Evolutionary conservation across 2,113 vertebrate genomes (phyloP), one percentile per base, ranked within the genome.

Genomic region (Eulemur macaco): DNA sequence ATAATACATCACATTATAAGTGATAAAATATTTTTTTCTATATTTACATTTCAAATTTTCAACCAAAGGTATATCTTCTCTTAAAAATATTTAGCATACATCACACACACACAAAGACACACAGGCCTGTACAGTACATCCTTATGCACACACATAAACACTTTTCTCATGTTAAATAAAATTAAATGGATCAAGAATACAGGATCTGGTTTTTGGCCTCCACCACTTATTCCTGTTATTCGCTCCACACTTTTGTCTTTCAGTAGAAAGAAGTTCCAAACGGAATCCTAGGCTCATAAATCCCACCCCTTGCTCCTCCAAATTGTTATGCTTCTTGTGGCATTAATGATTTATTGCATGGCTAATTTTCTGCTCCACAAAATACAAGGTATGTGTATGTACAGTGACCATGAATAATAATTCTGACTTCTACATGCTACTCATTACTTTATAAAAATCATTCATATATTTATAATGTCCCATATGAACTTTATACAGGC

Each of bases 1-100:
- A n/a, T 56, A n/a, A 14, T 27, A 20, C 29, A 54, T 63, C 68
- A 76, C 15, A 68, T 11, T 45, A 1, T 6, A 81, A 78, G 20
- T 50, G 18, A 89, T 18, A 74, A 78, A 60, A 54, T n/a, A 25
- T 34, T 39, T 37, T 80, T 85, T 81, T 89, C 50, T 54, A n/a
- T 68, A 60, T 66, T 90, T 85, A 29, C 18, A 86, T 63, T 91
- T 85, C 25, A 96, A 95, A 93, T 50, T 88, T 77, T 34, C 47
- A 94, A 56, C 2, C 52, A 31, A 83, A 73, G 8, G 3, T 18
- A 74, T 17, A 27, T 25, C 11, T 96, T 77, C 12, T 63, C 47
- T 86, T 84, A 15, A 77, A 92, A 58, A 14, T 23, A 34, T n/a
- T 50, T 1, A 87, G 7, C 27, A 94, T 25, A 83, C 9, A 80